Base-by-base conservation (phyloP, 2,113 vertebrate species). In the Mastomys natalensis region DNA sequence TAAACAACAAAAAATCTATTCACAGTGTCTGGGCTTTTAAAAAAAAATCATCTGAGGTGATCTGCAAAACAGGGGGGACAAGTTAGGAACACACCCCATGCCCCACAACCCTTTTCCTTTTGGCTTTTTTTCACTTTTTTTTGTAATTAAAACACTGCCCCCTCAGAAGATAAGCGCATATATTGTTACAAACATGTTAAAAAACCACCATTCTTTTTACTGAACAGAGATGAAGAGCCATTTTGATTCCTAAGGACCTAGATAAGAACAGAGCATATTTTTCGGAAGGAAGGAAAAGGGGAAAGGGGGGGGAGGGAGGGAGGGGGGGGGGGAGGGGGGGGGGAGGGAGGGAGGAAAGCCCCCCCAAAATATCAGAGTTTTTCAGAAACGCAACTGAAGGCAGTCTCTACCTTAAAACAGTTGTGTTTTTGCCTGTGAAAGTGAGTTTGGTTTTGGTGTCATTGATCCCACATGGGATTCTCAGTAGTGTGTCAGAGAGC, bases 381-480 rank as follows among this genome's bases (percentile, higher is more conserved):
- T n/a, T n/a, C n/a, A 60, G 68, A 89, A 53, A 70, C 0, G 0
- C 22, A 12, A n/a, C 24, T 55, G 51, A 81, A 68, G 12, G 21
- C 22, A n/a, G 34, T 37, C 58, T 48, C 48, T 82, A 70, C n/a
- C 72, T 73, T 72, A 12, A 76, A 70, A 64, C 8, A 1, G 26
- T 87, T 82, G 82, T 93, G 68, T 82, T 19, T n/a, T n/a, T n/a
- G n/a, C n/a, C n/a, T n/a, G n/a, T 90, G 85, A 84, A 24, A 45
- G 40, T 34, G 43, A 92, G 21, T 34, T 26, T 87, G 70, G 26
- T 45, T 9, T 26, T 82, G 80, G n/a, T 45, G 19, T 66, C 45
- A 17, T 17, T 76, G 64, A 60, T 78, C 16, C 29, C 3, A 29
- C 10, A 51, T 76, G n/a, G 64, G 58, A n/a, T 72, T 55, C 3